Evolutionary conservation across 2,797 vertebrate genomes (phyloP).

Genomic region (Todus mexicanus): DNA sequence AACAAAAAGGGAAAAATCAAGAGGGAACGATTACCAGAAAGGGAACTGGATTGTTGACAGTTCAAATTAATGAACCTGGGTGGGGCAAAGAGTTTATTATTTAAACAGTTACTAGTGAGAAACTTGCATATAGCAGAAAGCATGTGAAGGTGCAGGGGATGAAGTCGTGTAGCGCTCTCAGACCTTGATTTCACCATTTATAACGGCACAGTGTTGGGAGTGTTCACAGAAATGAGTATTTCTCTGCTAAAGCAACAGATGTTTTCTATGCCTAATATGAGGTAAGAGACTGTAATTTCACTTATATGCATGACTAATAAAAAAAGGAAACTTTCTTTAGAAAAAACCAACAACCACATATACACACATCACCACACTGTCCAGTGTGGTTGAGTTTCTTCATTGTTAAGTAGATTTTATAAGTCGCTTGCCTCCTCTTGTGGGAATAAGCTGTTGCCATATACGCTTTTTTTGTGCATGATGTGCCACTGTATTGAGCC

Average conservation of each 20-base stretch:
- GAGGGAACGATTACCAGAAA: neutral
- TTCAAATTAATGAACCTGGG: neutral
- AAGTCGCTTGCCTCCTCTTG: neutral
- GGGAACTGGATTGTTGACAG: neutral
- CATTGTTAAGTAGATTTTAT: neutral
- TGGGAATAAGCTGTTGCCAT: neutral
- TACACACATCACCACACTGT: neutral
- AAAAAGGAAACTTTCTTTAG: neutral
- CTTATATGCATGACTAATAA: neutral
- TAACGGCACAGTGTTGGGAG: neutral
- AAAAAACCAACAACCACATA: neutral
- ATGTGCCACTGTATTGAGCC: neutral
- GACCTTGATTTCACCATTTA: neutral
- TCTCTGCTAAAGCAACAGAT: neutral
- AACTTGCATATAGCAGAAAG: neutral
- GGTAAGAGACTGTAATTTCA: neutral
- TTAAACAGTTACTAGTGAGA: conserved; percentile 25
- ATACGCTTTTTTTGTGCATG: neutral
- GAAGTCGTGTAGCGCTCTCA: neutral
- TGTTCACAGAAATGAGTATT: neutral
- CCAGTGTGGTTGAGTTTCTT: neutral
- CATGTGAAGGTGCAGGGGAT: neutral
- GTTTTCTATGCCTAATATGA: neutral
- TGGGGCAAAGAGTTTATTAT: neutral
- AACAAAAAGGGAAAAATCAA: neutral